A percentile compares a stretch with the other conserved stretches of the same genome.
phyloP scores from a whole-genome alignment of 2,113 vertebrate species.

The Climacteris rufus region DNA sequence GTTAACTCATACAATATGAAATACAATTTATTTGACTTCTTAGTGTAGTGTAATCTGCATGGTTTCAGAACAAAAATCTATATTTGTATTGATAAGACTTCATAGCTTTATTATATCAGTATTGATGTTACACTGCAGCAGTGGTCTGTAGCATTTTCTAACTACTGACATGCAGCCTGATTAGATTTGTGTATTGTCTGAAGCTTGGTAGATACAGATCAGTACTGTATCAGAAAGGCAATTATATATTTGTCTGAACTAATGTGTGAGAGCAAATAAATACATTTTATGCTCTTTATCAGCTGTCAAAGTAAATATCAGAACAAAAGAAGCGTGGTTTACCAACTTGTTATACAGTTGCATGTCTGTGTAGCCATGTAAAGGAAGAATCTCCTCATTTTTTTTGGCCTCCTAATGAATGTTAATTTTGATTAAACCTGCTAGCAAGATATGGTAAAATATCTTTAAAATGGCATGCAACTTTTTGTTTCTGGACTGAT shows the following conservation, averaged over 20 bases:
- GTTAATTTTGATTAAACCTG: neutral
- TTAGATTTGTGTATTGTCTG: neutral
- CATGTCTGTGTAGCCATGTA: neutral
- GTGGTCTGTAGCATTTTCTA: neutral
- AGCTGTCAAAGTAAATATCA: neutral
- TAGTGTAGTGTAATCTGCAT: neutral
- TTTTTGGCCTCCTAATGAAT: neutral
- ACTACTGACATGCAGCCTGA: neutral
- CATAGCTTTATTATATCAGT: neutral
- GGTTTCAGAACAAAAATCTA: conserved; percentile 14
- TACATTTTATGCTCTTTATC: neutral
- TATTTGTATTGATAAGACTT: conserved; percentile 22
- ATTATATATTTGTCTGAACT: neutral
- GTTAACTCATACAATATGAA: neutral
- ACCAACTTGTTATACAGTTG: neutral
- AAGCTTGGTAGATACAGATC: neutral
- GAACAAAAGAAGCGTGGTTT: neutral
- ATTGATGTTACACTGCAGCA: neutral
- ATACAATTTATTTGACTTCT: neutral
- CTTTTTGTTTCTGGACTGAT: neutral
- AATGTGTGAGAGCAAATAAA: neutral
- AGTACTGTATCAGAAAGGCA: neutral
- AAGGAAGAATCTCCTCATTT: neutral
- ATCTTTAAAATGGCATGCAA: neutral
- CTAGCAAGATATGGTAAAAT: neutral